A percentile compares a stretch with the other conserved stretches of the same genome.
Evolutionary conservation across 1,140 invertebrate species (phyloP).

Genomic region (Alviniconcha marisindica): DNA sequence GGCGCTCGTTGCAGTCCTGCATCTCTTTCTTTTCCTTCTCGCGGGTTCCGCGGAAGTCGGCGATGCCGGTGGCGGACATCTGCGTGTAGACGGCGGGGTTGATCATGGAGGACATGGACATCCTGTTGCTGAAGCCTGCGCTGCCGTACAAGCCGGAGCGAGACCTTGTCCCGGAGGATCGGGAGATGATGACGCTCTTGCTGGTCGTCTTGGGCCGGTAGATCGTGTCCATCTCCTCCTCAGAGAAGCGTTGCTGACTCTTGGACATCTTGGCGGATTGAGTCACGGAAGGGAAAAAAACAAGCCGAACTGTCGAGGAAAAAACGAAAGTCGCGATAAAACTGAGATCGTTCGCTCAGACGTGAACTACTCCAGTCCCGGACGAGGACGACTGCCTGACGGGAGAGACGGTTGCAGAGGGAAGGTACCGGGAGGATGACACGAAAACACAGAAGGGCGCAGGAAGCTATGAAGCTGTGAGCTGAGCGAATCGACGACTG

Average conservation of each 20-base stretch:
- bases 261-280: conserved; percentile 10
- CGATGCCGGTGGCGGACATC: conserved; percentile 72
- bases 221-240: conserved; percentile 11
- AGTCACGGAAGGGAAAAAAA: too few relatives aligned
- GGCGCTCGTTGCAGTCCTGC: conserved; percentile 78
- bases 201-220: conserved; percentile 9
- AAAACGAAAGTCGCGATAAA: not conserved
- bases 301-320: too few relatives aligned
- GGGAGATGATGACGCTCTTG: conserved; percentile 38
- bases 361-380: not conserved
- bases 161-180: not conserved
- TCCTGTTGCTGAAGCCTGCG: not conserved
- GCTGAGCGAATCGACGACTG: too few relatives aligned
- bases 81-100: conserved; percentile 61
- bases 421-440: not conserved
- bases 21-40: conserved; percentile 79
- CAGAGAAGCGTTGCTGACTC: not conserved
- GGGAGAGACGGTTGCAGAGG: not conserved
- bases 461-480: too few relatives aligned
- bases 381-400: not conserved
- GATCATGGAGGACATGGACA: not conserved
- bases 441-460: too few relatives aligned
- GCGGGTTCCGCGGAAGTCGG: conserved; percentile 73
- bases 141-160: not conserved
- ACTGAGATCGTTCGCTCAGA: not conserved